Evolutionary conservation across 2,797 vertebrate genomes (phyloP).

Genomic region (Varecia variegata): DNA sequence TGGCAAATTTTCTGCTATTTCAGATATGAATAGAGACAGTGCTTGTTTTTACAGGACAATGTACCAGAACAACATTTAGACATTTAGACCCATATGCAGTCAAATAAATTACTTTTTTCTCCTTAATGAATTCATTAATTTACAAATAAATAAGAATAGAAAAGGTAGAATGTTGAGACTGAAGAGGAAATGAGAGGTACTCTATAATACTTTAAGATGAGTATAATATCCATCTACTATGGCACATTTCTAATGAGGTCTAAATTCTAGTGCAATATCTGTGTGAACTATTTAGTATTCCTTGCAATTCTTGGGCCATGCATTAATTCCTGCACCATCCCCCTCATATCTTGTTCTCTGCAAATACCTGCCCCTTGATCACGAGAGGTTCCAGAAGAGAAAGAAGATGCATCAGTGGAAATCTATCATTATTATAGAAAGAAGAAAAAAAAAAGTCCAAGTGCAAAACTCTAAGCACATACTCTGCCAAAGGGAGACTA

Average conservation of each 20-base stretch:
- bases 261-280: neutral
- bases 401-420: neutral
- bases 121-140: neutral
- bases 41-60: constrained; percentile 22
- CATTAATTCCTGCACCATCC: neutral
- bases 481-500: neutral
- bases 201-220: neutral
- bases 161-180: neutral
- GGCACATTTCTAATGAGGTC: neutral
- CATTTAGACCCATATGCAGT: too few species aligned
- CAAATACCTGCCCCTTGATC: neutral
- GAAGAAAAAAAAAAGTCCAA: neutral
- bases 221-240: neutral
- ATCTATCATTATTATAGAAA: neutral
- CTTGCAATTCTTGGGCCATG: neutral
- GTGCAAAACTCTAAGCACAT: neutral
- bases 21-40: neutral
- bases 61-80: neutral
- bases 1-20: neutral
- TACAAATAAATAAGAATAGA: neutral
- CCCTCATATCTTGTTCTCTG: neutral
- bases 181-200: neutral
- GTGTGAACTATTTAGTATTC: neutral
- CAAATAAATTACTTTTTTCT: constrained; percentile 13
- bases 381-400: neutral